Evolutionary conservation across 2,888 invertebrate genomes (phyloP).

Genomic region (Lepidocyrtoides sp.): DNA sequence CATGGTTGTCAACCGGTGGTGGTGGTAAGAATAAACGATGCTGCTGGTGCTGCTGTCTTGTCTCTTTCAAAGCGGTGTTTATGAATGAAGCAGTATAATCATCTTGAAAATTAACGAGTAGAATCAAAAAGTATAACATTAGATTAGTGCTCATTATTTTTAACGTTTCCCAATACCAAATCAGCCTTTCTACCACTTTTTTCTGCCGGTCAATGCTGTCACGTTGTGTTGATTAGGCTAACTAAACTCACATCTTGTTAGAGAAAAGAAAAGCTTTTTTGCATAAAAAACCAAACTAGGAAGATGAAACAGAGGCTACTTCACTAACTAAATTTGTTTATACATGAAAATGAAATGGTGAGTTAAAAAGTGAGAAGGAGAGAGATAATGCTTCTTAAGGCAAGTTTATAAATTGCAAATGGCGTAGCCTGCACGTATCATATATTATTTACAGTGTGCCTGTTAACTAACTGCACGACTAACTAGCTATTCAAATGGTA

Average conservation of each 20-base stretch:
- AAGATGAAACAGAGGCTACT: not conserved
- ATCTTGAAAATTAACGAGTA: not conserved
- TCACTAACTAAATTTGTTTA: not conserved
- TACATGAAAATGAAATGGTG: not conserved
- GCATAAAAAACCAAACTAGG: not conserved
- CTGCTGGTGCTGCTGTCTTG: not conserved
- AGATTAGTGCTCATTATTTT: constrained; percentile 21
- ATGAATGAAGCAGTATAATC: not conserved
- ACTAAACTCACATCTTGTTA: no score
- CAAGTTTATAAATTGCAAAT: not conserved
- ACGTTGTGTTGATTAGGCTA: no score
- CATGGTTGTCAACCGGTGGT: not conserved
- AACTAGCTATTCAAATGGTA: not conserved
- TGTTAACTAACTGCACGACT: constrained; percentile 18
- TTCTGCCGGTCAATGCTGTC: not conserved
- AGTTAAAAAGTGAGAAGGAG: not conserved
- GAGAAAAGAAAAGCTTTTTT: not conserved
- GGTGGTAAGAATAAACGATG: not conserved
- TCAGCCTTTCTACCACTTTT: not conserved
- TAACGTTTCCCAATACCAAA: not conserved
- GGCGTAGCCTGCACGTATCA: not conserved
- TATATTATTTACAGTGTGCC: constrained; percentile 23
- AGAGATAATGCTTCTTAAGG: not conserved
- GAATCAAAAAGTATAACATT: not conserved
- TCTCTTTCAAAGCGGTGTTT: not conserved